Percentiles rank a stretch among this genome's conserved stretches.
These are phyloP conservation scores for Amblyornis subalaris DNA, from an alignment of 2,113 vertebrate species.

Conservation along the genomic window DNA sequence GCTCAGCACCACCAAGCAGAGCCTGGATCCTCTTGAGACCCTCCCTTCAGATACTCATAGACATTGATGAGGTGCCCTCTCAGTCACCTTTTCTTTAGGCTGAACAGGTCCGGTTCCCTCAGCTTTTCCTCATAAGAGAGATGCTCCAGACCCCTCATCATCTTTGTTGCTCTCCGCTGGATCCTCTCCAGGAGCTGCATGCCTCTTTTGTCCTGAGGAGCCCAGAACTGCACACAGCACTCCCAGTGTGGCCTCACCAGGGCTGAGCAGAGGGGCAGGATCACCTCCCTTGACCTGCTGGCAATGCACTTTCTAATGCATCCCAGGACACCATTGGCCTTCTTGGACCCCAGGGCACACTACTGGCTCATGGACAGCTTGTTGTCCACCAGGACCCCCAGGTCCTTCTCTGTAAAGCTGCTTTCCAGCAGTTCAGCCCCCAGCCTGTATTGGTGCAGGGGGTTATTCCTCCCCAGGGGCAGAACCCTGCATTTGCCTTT, in stretches of 20 bases:
- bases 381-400: neutral
- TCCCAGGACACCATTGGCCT: rapidly evolving
- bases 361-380: neutral
- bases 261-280: neutral
- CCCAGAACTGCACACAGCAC: neutral
- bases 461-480: neutral
- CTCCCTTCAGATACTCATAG: neutral
- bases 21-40: neutral
- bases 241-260: neutral
- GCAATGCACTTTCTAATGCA: neutral
- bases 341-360: neutral
- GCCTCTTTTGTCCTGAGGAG: neutral
- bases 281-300: neutral
- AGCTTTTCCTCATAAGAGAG: neutral
- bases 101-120: neutral
- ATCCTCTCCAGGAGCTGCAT: rapidly evolving
- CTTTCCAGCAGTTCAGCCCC: neutral
- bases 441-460: neutral
- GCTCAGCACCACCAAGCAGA: neutral
- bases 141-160: neutral
- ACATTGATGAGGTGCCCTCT: neutral
- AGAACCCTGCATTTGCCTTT: neutral
- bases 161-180: neutral
- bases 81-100: neutral
- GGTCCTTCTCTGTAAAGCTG: rapidly evolving